Percentiles rank a stretch among this genome's conserved stretches.
Evolutionary conservation across 2,888 invertebrate species (phyloP).

Genomic region (Nowickia ferox): DNA sequence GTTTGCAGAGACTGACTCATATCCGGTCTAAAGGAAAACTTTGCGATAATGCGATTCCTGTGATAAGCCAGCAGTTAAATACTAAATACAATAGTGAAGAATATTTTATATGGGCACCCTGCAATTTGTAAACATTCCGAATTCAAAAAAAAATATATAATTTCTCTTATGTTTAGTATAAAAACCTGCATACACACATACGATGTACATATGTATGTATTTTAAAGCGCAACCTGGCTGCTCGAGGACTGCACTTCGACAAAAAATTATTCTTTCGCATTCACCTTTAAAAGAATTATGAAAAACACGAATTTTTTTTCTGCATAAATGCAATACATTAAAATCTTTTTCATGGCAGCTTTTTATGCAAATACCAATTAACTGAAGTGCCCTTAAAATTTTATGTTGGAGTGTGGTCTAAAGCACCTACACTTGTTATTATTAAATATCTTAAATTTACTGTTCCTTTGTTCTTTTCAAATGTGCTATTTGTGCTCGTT

Average conservation of each 20-base stretch:
- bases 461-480: slow-evolving; percentile 1
- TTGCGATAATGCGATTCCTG: slow-evolving; percentile 54
- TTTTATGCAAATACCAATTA: neutral
- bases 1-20: slow-evolving; percentile 31
- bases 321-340: slow-evolving; percentile 6
- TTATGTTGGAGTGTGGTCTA: slow-evolving; percentile 10
- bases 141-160: too few relatives aligned
- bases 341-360: neutral
- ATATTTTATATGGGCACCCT: neutral
- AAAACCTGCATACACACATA: too few relatives aligned
- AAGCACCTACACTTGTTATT: slow-evolving; percentile 21
- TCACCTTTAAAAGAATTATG: neutral
- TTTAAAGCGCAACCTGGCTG: neutral
- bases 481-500: slow-evolving; percentile 25
- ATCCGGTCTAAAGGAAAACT: slow-evolving; percentile 46
- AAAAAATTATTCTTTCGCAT: neutral
- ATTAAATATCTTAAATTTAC: slow-evolving; percentile 21
- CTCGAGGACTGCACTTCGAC: too few relatives aligned
- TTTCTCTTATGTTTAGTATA: too few relatives aligned
- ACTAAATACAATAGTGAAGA: neutral
- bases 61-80: slow-evolving; percentile 50
- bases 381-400: neutral
- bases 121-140: neutral
- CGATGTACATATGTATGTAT: too few relatives aligned
- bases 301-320: neutral